Percentiles rank a stretch among this genome's conserved stretches.
phyloP scores from a whole-genome alignment of 2,797 vertebrate genomes.

The Lycodopsis pacificus region DNA sequence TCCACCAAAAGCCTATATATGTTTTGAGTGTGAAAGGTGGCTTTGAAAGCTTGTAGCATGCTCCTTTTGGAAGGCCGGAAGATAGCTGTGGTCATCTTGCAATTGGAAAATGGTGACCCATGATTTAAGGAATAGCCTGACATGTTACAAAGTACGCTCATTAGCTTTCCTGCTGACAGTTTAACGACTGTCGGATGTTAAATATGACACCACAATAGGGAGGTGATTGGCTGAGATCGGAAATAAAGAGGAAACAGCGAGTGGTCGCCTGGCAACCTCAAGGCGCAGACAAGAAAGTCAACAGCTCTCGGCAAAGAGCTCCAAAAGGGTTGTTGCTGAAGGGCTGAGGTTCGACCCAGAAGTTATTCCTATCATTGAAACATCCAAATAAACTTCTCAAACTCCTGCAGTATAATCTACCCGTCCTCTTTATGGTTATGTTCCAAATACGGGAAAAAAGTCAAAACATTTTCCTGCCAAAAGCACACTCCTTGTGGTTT shows the following conservation, averaged over 20 bases:
- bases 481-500: background rate
- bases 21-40: background rate
- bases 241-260: background rate
- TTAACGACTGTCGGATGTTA: slow-evolving; percentile 10
- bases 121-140: background rate
- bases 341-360: no score
- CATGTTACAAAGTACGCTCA: slow-evolving; percentile 1
- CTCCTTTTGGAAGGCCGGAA: background rate
- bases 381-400: background rate
- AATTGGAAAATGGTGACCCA: slow-evolving; percentile 10
- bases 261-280: no score
- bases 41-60: background rate
- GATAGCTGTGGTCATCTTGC: background rate
- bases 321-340: no score
- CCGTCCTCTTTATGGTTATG: background rate
- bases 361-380: no score
- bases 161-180: background rate
- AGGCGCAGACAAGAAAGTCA: no score
- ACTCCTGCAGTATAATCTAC: background rate
- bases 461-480: background rate
- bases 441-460: background rate
- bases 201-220: background rate
- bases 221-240: background rate
- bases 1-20: background rate
- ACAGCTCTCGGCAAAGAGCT: no score